Base-by-base conservation (phyloP, 1,140 invertebrate species). In the Philotrypesis tridentata region DNA sequence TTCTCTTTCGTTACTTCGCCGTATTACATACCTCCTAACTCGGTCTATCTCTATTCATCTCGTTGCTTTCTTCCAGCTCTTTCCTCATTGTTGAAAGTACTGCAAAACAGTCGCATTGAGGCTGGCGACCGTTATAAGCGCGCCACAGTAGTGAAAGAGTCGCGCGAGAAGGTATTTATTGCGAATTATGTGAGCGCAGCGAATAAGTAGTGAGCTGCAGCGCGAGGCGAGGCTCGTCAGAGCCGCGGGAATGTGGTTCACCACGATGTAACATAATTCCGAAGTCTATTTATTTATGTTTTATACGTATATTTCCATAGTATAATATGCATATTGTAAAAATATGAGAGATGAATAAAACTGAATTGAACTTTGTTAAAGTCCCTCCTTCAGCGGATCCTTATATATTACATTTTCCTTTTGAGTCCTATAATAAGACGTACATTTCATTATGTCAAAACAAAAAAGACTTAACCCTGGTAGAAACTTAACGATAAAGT, bases 151-250 rank as follows among this genome's bases (percentile, higher is more conserved):
- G 67, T 70, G 31, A 21, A 29, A 88, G 85, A 88, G 85, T 88
- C 88, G 11, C 92, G 91, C 75, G 83, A 55, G 23, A 89, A 82
- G 90, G 90, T 85, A 92, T 92, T 77, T 93, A 93, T 87, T 87
- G 89, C 11, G 90, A 92, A 84, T 80, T 72, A 72, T 60, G 25
- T 43, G 70, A 55, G 48, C 37, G 23, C 40, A 43, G n/a, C n/a
- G 40, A 27, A 25, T 72, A n/a, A 37, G 21, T 70, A 65, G 23
- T 27, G 61, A n/a, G 70, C 37, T 43, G 37, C 23, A 43, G 70
- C 70, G n/a, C 37, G n/a, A 70, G 27, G 31, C 17, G 33, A 70
- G 27, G 67, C 31, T 43, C 21, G 21, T 23, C 5, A 17, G 72
- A 74, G 9, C 74, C 74, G 31, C 74, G 23, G 33, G n/a, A 75